These are phyloP conservation scores for Melanostigma gelatinosum DNA, from an alignment of 2,113 vertebrate genomes.

Conservation along the genomic window DNA sequence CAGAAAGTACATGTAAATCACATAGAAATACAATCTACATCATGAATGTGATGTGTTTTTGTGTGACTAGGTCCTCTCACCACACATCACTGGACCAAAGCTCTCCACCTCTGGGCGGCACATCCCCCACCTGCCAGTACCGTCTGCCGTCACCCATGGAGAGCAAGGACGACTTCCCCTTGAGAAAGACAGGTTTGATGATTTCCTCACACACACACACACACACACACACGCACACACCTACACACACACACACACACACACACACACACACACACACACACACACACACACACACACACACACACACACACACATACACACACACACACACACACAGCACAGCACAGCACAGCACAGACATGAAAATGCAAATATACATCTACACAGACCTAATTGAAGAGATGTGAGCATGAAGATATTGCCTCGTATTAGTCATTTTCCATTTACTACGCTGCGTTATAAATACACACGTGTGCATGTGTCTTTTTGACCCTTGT, in stretches of 20 bases:
- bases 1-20: not conserved
- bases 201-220: conserved; percentile 17
- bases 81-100: conserved; percentile 98
- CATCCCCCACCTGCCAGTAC: conserved; percentile 93
- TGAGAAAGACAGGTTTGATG: conserved; percentile 95
- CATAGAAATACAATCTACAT: not conserved
- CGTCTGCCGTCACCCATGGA: conserved; percentile 90
- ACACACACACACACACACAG: conserved; percentile 17
- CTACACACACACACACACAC: conserved; percentile 11
- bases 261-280: conserved; percentile 14
- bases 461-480: conserved; percentile 34
- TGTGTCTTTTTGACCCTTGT: conserved; percentile 44
- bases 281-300: not conserved
- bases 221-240: not conserved
- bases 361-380: not conserved
- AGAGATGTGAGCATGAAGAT: not conserved
- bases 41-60: conserved; percentile 19
- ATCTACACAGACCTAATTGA: not conserved
- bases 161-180: conserved; percentile 95
- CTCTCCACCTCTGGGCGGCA: conserved; percentile 93
- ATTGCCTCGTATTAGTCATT: not conserved
- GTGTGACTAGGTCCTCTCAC: conserved; percentile 89
- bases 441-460: conserved; percentile 3
- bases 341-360: conserved; percentile 21
- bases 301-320: conserved; percentile 3